Evolutionary conservation across 2,113 vertebrate species (phyloP).

Genomic region (Rhea pennata): DNA sequence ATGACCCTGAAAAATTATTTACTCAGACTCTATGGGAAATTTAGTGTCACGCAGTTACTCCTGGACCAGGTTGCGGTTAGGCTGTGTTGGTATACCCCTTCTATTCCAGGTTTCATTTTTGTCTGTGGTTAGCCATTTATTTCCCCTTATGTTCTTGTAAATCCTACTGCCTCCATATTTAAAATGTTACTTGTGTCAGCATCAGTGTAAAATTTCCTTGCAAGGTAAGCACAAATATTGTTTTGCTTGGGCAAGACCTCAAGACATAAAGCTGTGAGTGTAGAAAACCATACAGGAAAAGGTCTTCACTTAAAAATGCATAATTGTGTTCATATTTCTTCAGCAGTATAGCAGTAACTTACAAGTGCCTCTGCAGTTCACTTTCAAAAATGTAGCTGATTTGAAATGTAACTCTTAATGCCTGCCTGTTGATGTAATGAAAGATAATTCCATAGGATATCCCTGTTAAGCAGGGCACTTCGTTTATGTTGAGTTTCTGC

Average conservation of each 20-base stretch:
- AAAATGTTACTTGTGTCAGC: neutral
- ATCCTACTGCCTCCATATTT: neutral
- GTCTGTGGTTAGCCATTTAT: neutral
- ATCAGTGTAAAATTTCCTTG: neutral
- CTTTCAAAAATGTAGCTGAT: constrained; percentile 8
- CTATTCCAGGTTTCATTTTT: neutral
- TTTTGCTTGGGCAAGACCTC: neutral
- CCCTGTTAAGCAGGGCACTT: constrained; percentile 11
- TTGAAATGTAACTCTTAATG: constrained; percentile 44
- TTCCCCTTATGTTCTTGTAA: neutral
- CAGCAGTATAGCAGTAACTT: neutral
- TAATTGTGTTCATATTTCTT: neutral
- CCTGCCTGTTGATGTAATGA: constrained; percentile 17
- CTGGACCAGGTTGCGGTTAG: accelerated
- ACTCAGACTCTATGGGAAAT: neutral
- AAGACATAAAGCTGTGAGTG: neutral
- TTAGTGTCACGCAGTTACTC: neutral
- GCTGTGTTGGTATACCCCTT: neutral
- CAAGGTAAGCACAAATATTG: neutral
- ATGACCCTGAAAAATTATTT: neutral
- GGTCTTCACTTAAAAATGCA: neutral
- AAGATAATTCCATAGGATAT: constrained; percentile 39
- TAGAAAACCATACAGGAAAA: neutral
- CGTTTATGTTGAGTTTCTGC: constrained; percentile 49
- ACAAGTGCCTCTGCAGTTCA: constrained; percentile 23